These are phyloP conservation scores for Callipepla californica DNA, from an alignment of 2,113 vertebrate species.

Conservation along the genomic window DNA sequence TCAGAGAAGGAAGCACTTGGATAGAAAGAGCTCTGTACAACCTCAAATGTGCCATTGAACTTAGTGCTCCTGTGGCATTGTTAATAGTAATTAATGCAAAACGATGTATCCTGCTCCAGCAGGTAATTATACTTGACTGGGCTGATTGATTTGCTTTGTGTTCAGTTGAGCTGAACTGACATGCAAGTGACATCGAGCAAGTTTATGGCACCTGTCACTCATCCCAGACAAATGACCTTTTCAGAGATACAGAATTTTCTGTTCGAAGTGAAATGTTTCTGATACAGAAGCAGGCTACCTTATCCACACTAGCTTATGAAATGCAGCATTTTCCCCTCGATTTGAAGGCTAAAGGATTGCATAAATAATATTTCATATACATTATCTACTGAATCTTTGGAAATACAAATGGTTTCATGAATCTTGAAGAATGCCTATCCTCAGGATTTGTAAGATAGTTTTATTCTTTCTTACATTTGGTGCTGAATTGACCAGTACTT, in stretches of 20 bases:
- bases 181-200: background rate
- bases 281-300: background rate
- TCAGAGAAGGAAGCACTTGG: background rate
- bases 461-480: slow-evolving; percentile 32
- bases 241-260: slow-evolving; percentile 34
- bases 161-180: slow-evolving; percentile 34
- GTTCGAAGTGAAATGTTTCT: slow-evolving; percentile 8
- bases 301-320: background rate
- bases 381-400: background rate
- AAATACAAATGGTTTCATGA: slow-evolving; percentile 19
- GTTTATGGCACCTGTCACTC: slow-evolving; percentile 31
- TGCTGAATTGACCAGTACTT: slow-evolving; percentile 15
- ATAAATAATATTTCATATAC: slow-evolving; percentile 15
- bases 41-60: background rate
- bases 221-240: slow-evolving; percentile 7
- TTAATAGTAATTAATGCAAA: slow-evolving; percentile 10
- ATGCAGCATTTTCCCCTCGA: background rate
- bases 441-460: slow-evolving; percentile 50
- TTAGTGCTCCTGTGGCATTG: background rate
- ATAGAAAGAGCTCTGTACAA: background rate
- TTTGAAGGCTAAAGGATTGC: background rate
- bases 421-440: slow-evolving; percentile 38
- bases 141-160: slow-evolving; percentile 48
- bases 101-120: background rate
- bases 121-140: slow-evolving; percentile 46